phyloP scores from a whole-genome alignment of 2,797 vertebrate genomes.

The Benthosema pterotum region DNA sequence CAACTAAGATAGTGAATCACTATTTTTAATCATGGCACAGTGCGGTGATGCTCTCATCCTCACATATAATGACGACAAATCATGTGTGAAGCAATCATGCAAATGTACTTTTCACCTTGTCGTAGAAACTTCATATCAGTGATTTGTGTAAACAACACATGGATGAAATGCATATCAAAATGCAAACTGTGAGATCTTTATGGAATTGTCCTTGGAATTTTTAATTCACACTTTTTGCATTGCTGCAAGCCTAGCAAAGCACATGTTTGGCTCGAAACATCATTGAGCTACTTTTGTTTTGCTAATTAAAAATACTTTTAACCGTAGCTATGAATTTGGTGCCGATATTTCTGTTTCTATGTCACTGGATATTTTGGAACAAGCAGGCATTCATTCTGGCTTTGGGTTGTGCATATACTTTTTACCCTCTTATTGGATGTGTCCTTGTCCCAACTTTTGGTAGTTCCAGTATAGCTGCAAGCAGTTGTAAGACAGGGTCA shows the following conservation, averaged over 20 bases:
- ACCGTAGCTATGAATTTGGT: too few species aligned
- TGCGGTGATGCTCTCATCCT: slow-evolving; percentile 23
- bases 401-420: not conserved
- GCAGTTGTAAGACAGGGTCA: not conserved
- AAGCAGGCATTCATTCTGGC: too few species aligned
- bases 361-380: too few species aligned
- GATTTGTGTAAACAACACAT: not conserved
- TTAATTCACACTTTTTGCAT: too few species aligned
- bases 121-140: not conserved
- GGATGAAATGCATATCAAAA: slow-evolving; percentile 2
- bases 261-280: too few species aligned
- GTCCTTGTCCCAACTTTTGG: slow-evolving; percentile 3
- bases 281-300: too few species aligned
- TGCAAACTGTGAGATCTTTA: not conserved
- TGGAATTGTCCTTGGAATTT: not conserved
- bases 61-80: slow-evolving; percentile 11
- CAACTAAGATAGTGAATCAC: slow-evolving; percentile 52
- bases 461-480: slow-evolving; percentile 13
- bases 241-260: too few species aligned
- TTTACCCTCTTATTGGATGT: not conserved
- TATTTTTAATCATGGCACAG: slow-evolving; percentile 59
- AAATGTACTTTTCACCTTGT: slow-evolving; percentile 1
- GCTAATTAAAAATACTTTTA: too few species aligned
- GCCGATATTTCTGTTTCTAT: too few species aligned
- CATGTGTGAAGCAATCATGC: slow-evolving; percentile 7